phyloP scores from a whole-genome alignment of 1,140 invertebrate species.

The Drosophila erecta region DNA sequence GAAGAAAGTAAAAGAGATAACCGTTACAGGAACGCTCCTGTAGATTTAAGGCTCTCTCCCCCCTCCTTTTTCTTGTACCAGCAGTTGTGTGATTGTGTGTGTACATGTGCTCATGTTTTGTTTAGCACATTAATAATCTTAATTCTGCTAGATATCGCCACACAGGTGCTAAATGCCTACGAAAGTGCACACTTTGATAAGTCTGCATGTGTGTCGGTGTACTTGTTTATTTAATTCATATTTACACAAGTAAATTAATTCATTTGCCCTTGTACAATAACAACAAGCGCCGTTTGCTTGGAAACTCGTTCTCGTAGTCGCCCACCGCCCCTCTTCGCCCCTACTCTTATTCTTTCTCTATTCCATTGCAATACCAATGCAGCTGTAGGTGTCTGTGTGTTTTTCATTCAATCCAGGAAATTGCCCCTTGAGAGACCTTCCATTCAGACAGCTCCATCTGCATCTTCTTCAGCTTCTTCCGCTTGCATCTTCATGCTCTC shows the following conservation, averaged over 20 bases:
- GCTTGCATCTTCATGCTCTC: conserved; percentile 34
- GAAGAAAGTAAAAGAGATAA: background rate
- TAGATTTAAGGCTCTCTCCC: conserved; percentile 31
- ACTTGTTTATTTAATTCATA: conserved; percentile 72
- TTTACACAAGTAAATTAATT: conserved; percentile 69
- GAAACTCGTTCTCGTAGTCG: conserved; percentile 39
- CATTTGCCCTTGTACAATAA: conserved; percentile 70
- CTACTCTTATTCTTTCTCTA: conserved; percentile 23
- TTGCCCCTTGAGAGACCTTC: conserved; percentile 48
- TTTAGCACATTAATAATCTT: conserved; percentile 71
- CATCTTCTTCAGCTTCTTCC: conserved; percentile 13
- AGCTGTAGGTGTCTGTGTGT: conserved; percentile 2
- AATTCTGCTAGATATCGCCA: conserved; percentile 50
- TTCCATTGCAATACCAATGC: conserved; percentile 35
- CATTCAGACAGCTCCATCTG: conserved; percentile 49
- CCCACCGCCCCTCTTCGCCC: background rate
- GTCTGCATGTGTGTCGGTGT: conserved; percentile 23
- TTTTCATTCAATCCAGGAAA: conserved; percentile 60
- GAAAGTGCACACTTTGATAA: conserved; percentile 51
- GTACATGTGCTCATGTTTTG: conserved; percentile 69
- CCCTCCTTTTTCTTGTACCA: background rate
- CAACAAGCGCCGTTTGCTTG: conserved; percentile 38
- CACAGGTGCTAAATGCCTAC: conserved; percentile 67
- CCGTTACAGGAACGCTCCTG: conserved; percentile 41
- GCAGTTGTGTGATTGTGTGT: conserved; percentile 15